phyloP scores from a whole-genome alignment of 2,888 invertebrate species.

The Phytoseiulus persimilis region DNA sequence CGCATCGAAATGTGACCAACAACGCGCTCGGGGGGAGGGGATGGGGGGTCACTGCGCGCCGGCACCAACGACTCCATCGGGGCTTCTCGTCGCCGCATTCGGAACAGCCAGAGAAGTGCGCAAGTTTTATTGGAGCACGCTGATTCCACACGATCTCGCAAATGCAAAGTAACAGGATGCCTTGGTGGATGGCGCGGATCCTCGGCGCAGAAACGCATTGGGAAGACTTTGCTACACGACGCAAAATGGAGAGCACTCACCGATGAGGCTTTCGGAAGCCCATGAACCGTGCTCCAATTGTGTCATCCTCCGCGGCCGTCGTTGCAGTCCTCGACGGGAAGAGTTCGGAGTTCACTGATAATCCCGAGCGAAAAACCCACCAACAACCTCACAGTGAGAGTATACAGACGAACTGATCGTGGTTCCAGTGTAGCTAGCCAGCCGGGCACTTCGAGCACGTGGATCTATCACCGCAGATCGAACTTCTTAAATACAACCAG shows the following conservation, averaged over 20 bases:
- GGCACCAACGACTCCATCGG: no score
- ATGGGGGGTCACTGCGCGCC: no score
- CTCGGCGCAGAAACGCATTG: no score
- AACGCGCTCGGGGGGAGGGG: no score
- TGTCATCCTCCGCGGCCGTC: background rate
- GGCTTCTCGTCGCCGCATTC: no score
- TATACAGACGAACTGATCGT: background rate
- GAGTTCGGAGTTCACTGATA: background rate
- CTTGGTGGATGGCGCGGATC: no score
- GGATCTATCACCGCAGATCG: background rate
- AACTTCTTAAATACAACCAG: background rate
- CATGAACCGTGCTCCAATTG: constrained; percentile 27
- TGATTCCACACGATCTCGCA: no score
- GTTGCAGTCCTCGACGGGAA: background rate
- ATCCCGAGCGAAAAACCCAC: background rate
- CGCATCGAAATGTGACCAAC: no score
- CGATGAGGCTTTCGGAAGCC: constrained; percentile 32
- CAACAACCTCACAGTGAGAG: background rate
- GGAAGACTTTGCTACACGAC: background rate
- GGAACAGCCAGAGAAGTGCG: no score
- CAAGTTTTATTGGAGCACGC: no score
- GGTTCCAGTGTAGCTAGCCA: background rate
- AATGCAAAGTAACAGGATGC: no score
- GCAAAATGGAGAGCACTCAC: background rate
- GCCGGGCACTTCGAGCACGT: background rate